Percentiles rank a stretch among this genome's conserved stretches.
Conservation (phyloP, 1,140 invertebrate genomes). For the Acromyrmex echinatior region DNA sequence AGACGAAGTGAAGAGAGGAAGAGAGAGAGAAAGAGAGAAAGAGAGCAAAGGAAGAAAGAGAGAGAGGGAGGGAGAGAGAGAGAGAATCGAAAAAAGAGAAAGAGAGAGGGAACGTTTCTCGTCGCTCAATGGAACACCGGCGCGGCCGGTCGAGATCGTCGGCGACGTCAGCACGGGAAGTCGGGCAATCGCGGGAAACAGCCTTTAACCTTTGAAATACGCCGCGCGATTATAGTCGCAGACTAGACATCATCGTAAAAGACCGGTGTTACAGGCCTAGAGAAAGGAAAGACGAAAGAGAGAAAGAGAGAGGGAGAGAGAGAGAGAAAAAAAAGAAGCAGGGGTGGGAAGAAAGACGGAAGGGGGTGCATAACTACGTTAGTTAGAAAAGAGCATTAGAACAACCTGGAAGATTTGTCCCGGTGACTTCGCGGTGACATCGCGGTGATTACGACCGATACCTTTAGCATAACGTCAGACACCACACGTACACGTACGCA, state of each 20-base stretch:
- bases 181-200: constrained; percentile 54
- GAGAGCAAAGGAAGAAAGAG: background rate
- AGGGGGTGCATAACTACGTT: background rate
- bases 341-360: background rate
- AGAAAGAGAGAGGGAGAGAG: background rate
- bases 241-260: constrained; percentile 50
- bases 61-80: constrained; percentile 1
- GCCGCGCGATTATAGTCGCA: constrained; percentile 47
- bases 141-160: constrained; percentile 52
- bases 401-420: constrained; percentile 9
- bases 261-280: constrained; percentile 26
- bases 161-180: constrained; percentile 54
- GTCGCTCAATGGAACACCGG: constrained; percentile 61
- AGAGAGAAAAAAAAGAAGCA: background rate
- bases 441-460: constrained; percentile 16
- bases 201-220: constrained; percentile 59
- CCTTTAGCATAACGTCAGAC: constrained; percentile 15
- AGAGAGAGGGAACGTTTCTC: constrained; percentile 55
- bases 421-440: background rate
- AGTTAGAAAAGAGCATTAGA: constrained; percentile 3
- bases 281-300: constrained; percentile 1
- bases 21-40: constrained; percentile 1
- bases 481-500: constrained; percentile 32
- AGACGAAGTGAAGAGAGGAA: constrained; percentile 20
- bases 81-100: constrained; percentile 12